Base-by-base conservation (phyloP, 2,888 invertebrate species). In the Eupithecia pulchellata region DNA sequence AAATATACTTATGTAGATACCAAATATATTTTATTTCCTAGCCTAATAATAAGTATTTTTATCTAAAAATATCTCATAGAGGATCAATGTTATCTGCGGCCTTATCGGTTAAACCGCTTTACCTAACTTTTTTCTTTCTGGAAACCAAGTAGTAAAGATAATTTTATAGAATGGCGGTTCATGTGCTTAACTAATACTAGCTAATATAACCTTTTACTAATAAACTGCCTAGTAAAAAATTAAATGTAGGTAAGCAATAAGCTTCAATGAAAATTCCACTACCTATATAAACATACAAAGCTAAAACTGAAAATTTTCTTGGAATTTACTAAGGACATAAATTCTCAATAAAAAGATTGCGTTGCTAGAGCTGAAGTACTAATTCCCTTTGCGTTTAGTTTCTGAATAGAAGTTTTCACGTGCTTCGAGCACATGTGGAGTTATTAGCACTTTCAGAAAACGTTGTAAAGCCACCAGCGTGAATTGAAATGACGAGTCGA, bases 251-350 rank as follows among this genome's bases (percentile, higher is more conserved):
- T n/a, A n/a, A n/a, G n/a, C n/a, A n/a, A n/a, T n/a, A n/a, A n/a
- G 39, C 1, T 39, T 17, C 39, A n/a, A 39, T 39, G 39, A 39
- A n/a, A 2, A 17, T 4, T 14, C 39, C 5, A n/a, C 42, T 42
- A 52, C 20, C 42, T 42, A 52, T 11, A 20, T 47, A 52, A 52
- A 9, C 25, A 9, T 52, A 52, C 11, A 20, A 25, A 52, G 2
- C 2, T 4, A 52, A 58, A 9, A 14, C n/a, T 4, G 11, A 5
- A 57, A 60, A n/a, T 85, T 86, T 85, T 87, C 82, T 83, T 84
- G 83, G 83, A 84, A 87, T 85, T 83, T 78, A 85, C 82, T 82
- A 81, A 82, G 82, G 82, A 81, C 81, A 82, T 81, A 79, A 81
- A 82, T 84, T 84, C 78, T 79, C 76, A 74, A 77, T 82, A 78